Base-by-base conservation (phyloP, 2,797 vertebrate genomes). In the Oryzias dopingdopingensis region DNA sequence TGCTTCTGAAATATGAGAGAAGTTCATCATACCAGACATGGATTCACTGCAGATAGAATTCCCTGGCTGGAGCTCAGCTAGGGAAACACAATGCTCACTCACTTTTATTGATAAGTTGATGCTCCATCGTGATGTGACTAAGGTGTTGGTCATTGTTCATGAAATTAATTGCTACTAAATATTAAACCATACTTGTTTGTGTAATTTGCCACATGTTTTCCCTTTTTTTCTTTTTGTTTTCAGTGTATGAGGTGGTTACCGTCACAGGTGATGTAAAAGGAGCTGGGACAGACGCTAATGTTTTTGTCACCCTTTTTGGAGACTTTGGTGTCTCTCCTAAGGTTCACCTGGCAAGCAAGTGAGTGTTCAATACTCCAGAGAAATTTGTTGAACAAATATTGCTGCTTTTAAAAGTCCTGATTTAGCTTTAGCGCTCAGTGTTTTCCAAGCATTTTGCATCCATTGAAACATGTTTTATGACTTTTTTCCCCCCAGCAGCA, bases 331-430 rank as follows among this genome's bases (percentile, higher is more conserved):
- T 97, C 56, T 94, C 95, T 17, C 96, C 97, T 52, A 99, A 99
- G 85, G 93, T 94, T 74, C 96, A 98, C 65, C 94, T 99, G 82
- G 95, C 95, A 53, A 98, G 96, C 97, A 97, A 98, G 97, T 99
- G 81, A 94, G 97, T 95, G 67, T 41, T 16, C 60, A 62, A 24
- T 1, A 2, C 16, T 59, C 49, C 18, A 10, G 15, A 8, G 7
- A 8, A 22, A 47, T 13, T 13, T 44, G 29, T 32, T 12, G 32
- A 37, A 37, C 32, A 37, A 37, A 37, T 37, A 37, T 37, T 37
- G 3, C 32, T 37, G 32, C 32, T 37, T 37, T 37, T 3, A 37
- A 26, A 29, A 37, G 32, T 37, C 10, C 10, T 12, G 32, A 12
- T 37, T 37, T 13, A 12, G 32, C 10, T 12, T 37, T 37, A 37